Evolutionary conservation across 2,797 vertebrate genomes (phyloP).

Genomic region (Xyrichtys novacula): DNA sequence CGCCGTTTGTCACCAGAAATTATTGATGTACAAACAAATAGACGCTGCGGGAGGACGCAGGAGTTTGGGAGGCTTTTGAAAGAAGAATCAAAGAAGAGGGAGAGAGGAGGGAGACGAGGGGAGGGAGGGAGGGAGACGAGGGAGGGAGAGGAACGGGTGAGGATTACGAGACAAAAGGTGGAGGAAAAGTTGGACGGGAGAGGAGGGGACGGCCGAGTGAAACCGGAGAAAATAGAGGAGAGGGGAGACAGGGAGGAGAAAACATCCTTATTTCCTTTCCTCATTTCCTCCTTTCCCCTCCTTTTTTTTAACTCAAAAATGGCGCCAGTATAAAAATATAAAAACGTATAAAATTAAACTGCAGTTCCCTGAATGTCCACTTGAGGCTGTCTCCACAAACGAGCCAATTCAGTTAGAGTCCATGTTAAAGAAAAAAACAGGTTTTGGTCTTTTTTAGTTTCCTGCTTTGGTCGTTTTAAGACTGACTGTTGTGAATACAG

Average conservation of each 20-base stretch:
- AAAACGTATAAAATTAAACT: too few species aligned
- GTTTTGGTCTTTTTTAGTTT: too few species aligned
- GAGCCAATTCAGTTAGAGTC: too few species aligned
- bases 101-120: neutral
- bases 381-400: too few species aligned
- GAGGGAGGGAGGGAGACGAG: neutral
- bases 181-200: conserved; percentile 6
- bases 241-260: neutral
- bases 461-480: too few species aligned
- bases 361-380: too few species aligned
- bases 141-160: conserved; percentile 31
- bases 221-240: neutral
- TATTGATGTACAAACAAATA: conserved; percentile 74
- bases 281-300: neutral
- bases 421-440: too few species aligned
- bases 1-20: conserved; percentile 60
- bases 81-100: conserved; percentile 49
- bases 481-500: too few species aligned
- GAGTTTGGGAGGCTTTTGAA: conserved; percentile 62
- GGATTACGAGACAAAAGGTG: conserved; percentile 52
- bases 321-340: too few species aligned
- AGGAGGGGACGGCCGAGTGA: too few species aligned
- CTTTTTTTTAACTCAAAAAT: too few species aligned
- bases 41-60: conserved; percentile 54
- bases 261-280: neutral